Evolutionary conservation across 2,888 invertebrate species (phyloP), one percentile per base, ranked within the genome.

Genomic region (Podabrus alpinus): DNA sequence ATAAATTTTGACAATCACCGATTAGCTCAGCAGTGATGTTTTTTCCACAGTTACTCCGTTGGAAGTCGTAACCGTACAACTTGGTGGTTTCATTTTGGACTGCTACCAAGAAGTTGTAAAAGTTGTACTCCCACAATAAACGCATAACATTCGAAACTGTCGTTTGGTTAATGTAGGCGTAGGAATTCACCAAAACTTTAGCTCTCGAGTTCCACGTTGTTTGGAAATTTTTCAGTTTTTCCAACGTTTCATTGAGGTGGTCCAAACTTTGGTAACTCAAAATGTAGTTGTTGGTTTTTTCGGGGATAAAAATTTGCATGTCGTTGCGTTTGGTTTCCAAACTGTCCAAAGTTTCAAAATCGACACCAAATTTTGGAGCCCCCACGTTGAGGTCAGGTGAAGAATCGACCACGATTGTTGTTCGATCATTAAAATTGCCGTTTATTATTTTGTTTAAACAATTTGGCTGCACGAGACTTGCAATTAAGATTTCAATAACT

Each of bases 141-240:
- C 25, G 15, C 5, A 74, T 21, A 9, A 71, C 29, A 9, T 66
- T n/a, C n/a, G 45, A 15, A 15, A 21, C 29, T 68, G 71, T 17
- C 5, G 66, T 62, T 2, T 7, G 5, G 15, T n/a, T 9, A 11
- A 67, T 29, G 7, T 9, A 15, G 3, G 15, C 71, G 5, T 4
- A 10, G 10, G 25, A 13, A 13, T 11, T 61, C 7, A 74, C 19
- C 15, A 74, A 24, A 71, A 25, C 25, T 17, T 59, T 71, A 7
- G 66, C 74, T 59, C 74, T 74, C 3, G 71, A 68, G 17, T 74
- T 74, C 74, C 74, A 74, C 11, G 59, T 24, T 13, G 9, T 17
- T 10, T 2, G 15, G 9, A n/a, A 1, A 19, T 13, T 15, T 59
- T 25, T 64, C 16, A 74, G n/a, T 13, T 71, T 9, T n/a, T 19